Conservation (phyloP, 1,140 invertebrate species). For the Nilaparvata lugens region DNA sequence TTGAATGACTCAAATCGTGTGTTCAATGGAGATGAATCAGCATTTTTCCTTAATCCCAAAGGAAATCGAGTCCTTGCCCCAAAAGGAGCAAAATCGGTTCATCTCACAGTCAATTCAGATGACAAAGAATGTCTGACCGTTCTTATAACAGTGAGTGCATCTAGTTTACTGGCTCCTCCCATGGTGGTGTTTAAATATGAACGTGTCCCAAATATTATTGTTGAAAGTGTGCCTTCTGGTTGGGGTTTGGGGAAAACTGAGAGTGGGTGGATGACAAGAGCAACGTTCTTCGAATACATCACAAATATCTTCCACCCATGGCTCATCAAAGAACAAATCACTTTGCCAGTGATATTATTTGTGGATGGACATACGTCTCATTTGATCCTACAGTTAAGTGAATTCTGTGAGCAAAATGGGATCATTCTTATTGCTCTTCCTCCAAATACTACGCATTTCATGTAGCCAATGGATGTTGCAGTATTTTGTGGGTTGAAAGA, state of each 20-base stretch:
- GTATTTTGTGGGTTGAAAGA: constrained; percentile 33
- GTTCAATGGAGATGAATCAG: constrained; percentile 21
- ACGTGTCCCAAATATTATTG: not conserved
- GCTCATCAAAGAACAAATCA: too few relatives aligned
- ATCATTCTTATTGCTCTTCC: constrained; percentile 35
- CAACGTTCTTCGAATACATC: constrained; percentile 16
- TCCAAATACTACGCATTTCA: constrained; percentile 36
- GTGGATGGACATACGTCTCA: constrained; percentile 36
- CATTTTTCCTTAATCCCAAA: constrained; percentile 13
- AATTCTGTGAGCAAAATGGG: constrained; percentile 33
- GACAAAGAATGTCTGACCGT: too few relatives aligned
- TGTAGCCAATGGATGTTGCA: constrained; percentile 35
- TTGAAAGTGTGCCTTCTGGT: constrained; percentile 25
- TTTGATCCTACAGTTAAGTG: constrained; percentile 29
- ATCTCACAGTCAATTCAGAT: not conserved
- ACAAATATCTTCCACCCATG: constrained; percentile 20
- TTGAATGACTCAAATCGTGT: constrained; percentile 18
- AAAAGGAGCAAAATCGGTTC: constrained; percentile 9
- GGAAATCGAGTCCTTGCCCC: constrained; percentile 1
- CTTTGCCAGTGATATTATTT: too few relatives aligned
- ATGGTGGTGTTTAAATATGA: not conserved
- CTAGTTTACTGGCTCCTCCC: too few relatives aligned
- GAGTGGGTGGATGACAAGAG: constrained; percentile 36
- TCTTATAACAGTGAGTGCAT: constrained; percentile 9
- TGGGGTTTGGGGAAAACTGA: too few relatives aligned